A percentile compares a stretch with the other conserved stretches of the same genome.
phyloP scores from a whole-genome alignment of 2,888 invertebrate genomes.

The Gymnoscelis rufifasciata region DNA sequence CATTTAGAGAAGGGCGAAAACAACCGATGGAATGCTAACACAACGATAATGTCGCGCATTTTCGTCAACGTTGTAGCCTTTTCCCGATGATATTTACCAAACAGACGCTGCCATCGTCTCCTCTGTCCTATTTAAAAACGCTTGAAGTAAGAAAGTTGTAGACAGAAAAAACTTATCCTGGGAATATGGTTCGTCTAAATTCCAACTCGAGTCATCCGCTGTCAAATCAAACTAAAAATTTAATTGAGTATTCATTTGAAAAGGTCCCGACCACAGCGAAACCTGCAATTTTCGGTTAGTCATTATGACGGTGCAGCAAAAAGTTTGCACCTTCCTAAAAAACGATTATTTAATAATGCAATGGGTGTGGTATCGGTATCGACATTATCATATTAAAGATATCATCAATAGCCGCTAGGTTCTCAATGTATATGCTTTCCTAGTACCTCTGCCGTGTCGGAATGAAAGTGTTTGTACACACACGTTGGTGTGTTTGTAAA shows the following conservation, averaged over 20 bases:
- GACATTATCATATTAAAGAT: background rate
- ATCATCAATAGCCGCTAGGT: conserved; percentile 1
- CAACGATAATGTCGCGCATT: conserved; percentile 19
- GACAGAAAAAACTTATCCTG: conserved; percentile 1
- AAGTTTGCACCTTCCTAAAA: conserved; percentile 58
- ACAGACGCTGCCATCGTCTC: conserved; percentile 4
- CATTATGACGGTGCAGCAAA: conserved; percentile 68
- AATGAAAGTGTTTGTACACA: conserved; percentile 13
- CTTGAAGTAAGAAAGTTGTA: conserved; percentile 8
- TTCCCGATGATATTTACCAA: conserved; percentile 16
- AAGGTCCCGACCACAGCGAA: conserved; percentile 49
- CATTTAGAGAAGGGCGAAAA: conserved; percentile 17
- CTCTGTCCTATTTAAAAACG: conserved; percentile 13
- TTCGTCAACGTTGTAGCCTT: conserved; percentile 10
- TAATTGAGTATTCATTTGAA: conserved; percentile 62
- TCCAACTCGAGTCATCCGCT: conserved; percentile 35
- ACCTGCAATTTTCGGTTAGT: conserved; percentile 59
- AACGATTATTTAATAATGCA: conserved; percentile 59
- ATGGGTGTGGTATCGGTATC: conserved; percentile 16
- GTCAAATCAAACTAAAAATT: conserved; percentile 65
- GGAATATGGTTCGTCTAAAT: conserved; percentile 9
- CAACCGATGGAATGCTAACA: conserved; percentile 37
- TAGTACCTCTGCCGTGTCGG: conserved; percentile 10
- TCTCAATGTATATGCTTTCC: conserved; percentile 14
- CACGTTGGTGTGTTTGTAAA: conserved; percentile 57